A percentile compares a stretch with the other conserved stretches of the same genome.
phyloP scores from a whole-genome alignment of 2,113 vertebrate species.

The Leucopternis melanops region DNA sequence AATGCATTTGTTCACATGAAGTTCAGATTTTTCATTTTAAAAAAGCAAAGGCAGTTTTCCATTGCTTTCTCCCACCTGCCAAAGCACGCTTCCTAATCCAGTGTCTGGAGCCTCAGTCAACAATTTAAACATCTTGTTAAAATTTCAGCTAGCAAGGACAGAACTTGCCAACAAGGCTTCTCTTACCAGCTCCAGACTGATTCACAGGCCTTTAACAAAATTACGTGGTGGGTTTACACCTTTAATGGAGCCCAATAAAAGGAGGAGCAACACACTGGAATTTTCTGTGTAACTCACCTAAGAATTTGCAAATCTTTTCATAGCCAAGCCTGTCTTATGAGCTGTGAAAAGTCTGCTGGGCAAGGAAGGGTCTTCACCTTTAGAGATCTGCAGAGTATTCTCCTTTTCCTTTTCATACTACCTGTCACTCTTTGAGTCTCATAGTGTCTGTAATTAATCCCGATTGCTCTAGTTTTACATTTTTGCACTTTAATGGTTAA shows the following conservation, averaged over 20 bases:
- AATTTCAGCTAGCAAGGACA: neutral
- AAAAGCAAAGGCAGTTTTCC: neutral
- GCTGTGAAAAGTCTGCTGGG: neutral
- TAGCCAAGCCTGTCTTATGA: neutral
- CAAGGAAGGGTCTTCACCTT: neutral
- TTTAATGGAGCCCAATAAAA: neutral
- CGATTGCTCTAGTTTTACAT: neutral
- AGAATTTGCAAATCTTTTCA: neutral
- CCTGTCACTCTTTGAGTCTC: neutral
- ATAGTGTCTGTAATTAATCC: neutral
- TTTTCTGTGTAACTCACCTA: neutral
- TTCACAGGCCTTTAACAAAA: neutral
- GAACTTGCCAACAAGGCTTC: neutral
- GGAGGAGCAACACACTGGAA: neutral
- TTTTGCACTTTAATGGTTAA: neutral
- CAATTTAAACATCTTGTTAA: neutral
- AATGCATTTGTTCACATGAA: neutral
- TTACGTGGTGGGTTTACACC: neutral
- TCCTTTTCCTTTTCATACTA: neutral
- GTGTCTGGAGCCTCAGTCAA: neutral
- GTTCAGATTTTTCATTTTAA: neutral
- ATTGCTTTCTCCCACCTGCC: neutral
- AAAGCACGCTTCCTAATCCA: neutral
- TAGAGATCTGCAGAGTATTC: neutral
- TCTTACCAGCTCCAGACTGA: neutral